Conservation (phyloP, 2,888 invertebrate species). For the Athalia cordata region DNA sequence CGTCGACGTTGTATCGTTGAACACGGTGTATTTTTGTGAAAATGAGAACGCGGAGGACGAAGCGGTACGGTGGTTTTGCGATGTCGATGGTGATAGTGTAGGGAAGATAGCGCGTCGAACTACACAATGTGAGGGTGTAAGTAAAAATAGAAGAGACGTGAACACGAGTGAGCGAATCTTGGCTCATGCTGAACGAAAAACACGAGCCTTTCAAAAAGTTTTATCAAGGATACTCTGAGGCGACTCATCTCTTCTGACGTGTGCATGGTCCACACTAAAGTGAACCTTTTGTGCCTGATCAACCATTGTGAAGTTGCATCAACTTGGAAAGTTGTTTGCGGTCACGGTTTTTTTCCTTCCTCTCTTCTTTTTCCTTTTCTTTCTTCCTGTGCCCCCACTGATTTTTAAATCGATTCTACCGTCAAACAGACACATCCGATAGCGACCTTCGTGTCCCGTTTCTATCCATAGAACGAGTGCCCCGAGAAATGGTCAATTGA, state of each 20-base stretch:
- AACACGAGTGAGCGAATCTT: not conserved
- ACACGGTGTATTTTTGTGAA: not conserved
- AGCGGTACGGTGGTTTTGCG: not conserved
- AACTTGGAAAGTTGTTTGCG: conserved; percentile 14
- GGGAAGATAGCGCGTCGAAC: conserved; percentile 27
- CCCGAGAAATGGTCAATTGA: no score
- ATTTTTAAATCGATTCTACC: no score
- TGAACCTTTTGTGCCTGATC: conserved; percentile 52
- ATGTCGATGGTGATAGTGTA: no score
- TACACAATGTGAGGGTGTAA: conserved; percentile 1
- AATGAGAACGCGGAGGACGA: conserved; percentile 5
- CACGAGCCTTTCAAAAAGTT: conserved; percentile 54
- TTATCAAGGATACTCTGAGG: conserved; percentile 49
- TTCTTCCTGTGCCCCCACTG: not conserved
- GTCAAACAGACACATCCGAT: no score
- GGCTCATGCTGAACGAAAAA: conserved; percentile 49
- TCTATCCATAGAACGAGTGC: no score
- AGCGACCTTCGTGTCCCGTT: no score
- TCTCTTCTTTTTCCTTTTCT: conserved; percentile 16
- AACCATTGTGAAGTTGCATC: conserved; percentile 54
- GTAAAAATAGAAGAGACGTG: not conserved
- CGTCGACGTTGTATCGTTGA: not conserved
- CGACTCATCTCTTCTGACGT: not conserved
- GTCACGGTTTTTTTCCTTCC: conserved; percentile 30
- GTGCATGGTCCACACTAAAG: conserved; percentile 6